Percentiles rank a stretch among this genome's conserved stretches.
phyloP scores from a whole-genome alignment of 2,888 invertebrate genomes.

The Pristionchus fissidentatus region DNA sequence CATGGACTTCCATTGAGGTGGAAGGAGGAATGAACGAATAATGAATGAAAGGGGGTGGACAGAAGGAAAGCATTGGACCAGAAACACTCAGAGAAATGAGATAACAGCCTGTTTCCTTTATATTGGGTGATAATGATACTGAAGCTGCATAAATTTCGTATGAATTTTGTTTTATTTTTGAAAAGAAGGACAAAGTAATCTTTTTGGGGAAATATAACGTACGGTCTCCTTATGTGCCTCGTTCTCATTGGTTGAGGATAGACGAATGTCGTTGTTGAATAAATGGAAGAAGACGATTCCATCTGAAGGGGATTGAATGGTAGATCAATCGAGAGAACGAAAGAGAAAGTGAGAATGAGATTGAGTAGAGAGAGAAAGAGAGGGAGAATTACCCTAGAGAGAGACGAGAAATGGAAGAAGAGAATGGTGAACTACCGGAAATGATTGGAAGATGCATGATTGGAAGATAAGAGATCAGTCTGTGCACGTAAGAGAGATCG shows the following conservation, averaged over 20 bases:
- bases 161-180: too few relatives aligned
- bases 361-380: neutral
- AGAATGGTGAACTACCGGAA: neutral
- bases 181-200: too few relatives aligned
- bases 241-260: constrained; percentile 25
- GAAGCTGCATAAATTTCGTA: too few relatives aligned
- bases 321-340: neutral
- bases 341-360: constrained; percentile 19
- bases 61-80: neutral
- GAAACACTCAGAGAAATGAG: neutral
- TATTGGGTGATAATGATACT: too few relatives aligned
- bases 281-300: constrained; percentile 26
- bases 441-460: neutral
- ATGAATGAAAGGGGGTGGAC: neutral
- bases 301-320: neutral
- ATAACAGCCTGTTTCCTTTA: too few relatives aligned
- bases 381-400: constrained; percentile 16
- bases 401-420: neutral
- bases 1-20: neutral
- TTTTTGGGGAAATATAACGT: neutral
- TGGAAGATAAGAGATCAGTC: neutral
- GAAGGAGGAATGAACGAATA: neutral
- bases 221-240: constrained; percentile 5
- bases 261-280: constrained; percentile 19
- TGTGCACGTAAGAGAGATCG: neutral